Evolutionary conservation across 2,888 invertebrate genomes (phyloP).

Genomic region (Lochmaea capreae): DNA sequence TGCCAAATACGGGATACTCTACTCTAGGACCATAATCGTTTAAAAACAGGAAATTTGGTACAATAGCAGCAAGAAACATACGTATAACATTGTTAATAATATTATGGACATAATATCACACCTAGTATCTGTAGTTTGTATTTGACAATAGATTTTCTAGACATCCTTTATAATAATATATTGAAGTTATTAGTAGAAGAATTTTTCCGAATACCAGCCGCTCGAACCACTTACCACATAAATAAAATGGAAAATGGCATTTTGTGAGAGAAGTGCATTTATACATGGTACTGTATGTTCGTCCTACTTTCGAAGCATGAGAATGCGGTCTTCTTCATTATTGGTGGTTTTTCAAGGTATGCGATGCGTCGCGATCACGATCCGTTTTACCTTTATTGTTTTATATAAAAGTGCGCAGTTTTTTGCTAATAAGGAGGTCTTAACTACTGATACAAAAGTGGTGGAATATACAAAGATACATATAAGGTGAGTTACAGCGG

Average conservation of each 20-base stretch:
- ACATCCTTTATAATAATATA: too few species aligned
- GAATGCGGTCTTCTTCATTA: conserved; percentile 35
- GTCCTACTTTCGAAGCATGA: conserved; percentile 31
- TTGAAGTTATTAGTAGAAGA: too few species aligned
- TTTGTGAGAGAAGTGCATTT: conserved; percentile 6
- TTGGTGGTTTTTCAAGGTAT: conserved; percentile 22
- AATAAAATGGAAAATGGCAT: conserved; percentile 4
- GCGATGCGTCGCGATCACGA: conserved; percentile 13
- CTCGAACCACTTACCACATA: not conserved
- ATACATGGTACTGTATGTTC: not conserved
- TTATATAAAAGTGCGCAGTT: conserved; percentile 23
- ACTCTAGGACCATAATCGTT: too few species aligned
- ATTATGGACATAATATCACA: too few species aligned
- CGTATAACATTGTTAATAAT: too few species aligned
- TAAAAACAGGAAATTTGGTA: too few species aligned
- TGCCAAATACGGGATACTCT: too few species aligned
- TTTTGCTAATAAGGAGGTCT: conserved; percentile 10
- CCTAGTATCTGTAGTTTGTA: too few species aligned
- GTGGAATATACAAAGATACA: not conserved
- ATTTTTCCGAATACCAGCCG: not conserved
- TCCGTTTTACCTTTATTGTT: conserved; percentile 29
- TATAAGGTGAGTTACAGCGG: conserved; percentile 2
- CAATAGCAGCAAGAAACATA: too few species aligned
- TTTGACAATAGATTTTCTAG: too few species aligned
- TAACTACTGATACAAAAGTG: conserved; percentile 10